phyloP scores from a whole-genome alignment of 1,140 invertebrate species.

The Lycorma delicatula region DNA sequence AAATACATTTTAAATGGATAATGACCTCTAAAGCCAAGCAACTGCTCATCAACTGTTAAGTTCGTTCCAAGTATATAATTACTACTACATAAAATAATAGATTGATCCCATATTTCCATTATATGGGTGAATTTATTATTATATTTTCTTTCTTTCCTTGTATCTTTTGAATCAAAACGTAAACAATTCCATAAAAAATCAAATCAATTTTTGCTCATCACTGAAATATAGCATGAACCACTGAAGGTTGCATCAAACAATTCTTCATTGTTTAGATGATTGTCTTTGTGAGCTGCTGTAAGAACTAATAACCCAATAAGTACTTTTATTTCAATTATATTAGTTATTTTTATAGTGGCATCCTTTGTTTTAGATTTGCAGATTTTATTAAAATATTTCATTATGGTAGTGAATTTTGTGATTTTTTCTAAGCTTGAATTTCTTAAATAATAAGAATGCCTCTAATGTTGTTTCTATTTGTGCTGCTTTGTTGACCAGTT shows the following conservation, averaged over 20 bases:
- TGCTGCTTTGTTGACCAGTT: slow-evolving; percentile 10
- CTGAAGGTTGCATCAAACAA: slow-evolving; percentile 18
- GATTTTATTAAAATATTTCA: slow-evolving; percentile 6
- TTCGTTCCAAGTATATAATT: too few relatives aligned
- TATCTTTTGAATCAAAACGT: slow-evolving; percentile 25
- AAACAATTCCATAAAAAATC: slow-evolving; percentile 21
- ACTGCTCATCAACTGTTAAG: too few relatives aligned
- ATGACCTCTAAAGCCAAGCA: too few relatives aligned
- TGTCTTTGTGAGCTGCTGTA: slow-evolving; percentile 16
- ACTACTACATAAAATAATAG: too few relatives aligned
- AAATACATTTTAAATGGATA: too few relatives aligned
- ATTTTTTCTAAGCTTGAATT: slow-evolving; percentile 8
- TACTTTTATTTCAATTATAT: slow-evolving; percentile 6
- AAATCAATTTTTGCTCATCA: slow-evolving; percentile 23
- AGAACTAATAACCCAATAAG: slow-evolving; percentile 16
- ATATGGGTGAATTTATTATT: too few relatives aligned
- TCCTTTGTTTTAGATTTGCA: neutral
- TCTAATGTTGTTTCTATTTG: slow-evolving; percentile 7
- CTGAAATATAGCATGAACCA: slow-evolving; percentile 21
- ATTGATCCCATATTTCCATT: too few relatives aligned
- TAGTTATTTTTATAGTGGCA: slow-evolving; percentile 10
- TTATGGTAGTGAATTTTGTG: slow-evolving; percentile 3
- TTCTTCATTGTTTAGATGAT: slow-evolving; percentile 16
- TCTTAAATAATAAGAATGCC: slow-evolving; percentile 15
- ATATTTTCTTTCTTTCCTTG: too few relatives aligned